Evolutionary conservation across 1,140 invertebrate species (phyloP), one percentile per base, ranked within the genome.

Genomic region (Aphidius ervi): DNA sequence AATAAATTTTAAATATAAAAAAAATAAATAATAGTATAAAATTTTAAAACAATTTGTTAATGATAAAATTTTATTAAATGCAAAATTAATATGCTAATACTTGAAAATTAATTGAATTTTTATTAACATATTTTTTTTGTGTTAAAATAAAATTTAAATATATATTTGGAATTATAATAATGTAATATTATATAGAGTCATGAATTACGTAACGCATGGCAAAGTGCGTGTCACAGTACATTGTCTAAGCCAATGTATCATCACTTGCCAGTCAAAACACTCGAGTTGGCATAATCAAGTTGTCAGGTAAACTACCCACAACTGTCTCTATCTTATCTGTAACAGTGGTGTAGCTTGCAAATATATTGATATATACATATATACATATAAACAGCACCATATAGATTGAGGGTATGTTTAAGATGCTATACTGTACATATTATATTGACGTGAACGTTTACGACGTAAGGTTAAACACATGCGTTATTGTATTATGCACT

Each of bases 271-370:
- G 68, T 72, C 70, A 70, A 68, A 56, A 63, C 55, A 60, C 54
- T 49, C 57, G 65, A 67, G 68, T 70, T 71, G 68, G 68, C 68
- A 64, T 73, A 73, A 73, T 73, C 71, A 70, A 73, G 70, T 73
- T 73, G 71, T 72, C 70, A 72, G 65, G 69, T 69, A 73, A 73
- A 70, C 69, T 72, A 72, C 70, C 71, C 65, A 68, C 70, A 70
- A 70, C 66, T 61, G 46, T 31, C 42, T 10, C 42, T 10, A 8
- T 43, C 42, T 43, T 10, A 8, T 43, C 42, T 8, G 9, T 10
- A 16, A 54, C 52, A n/a, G 6, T 54, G 39, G 39, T 54, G 9
- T 40, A 16, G 52, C 16, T 54, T 42, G 10, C 7, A 37, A 39
- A n/a, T 54, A 54, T 54, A 54, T 54, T 37, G 52, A 37, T n/a